These are phyloP conservation scores for Hipposideros larvatus DNA, from an alignment of 2,797 vertebrate species.

Conservation along the genomic window DNA sequence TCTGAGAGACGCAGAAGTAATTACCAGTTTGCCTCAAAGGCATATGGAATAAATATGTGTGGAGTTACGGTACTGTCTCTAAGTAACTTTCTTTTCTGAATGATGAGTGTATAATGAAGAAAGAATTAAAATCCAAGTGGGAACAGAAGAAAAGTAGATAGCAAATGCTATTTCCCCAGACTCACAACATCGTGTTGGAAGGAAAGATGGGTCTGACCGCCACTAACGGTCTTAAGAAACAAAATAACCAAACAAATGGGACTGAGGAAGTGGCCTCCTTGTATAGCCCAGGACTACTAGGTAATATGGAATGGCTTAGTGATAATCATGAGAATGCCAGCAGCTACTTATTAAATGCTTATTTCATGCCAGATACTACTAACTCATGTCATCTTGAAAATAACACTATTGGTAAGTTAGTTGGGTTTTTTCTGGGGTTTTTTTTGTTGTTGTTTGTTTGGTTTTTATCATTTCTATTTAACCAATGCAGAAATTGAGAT, in stretches of 20 bases:
- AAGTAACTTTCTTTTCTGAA: slow-evolving; percentile 45
- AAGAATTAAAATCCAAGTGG: slow-evolving; percentile 55
- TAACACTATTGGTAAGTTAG: background rate
- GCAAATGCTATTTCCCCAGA: background rate
- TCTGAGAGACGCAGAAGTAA: slow-evolving; percentile 55
- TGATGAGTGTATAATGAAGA: slow-evolving; percentile 6
- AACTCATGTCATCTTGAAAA: background rate
- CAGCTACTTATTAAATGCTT: background rate
- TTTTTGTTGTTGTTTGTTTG: background rate
- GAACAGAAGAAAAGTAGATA: slow-evolving; percentile 6
- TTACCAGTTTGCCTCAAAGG: slow-evolving; percentile 55
- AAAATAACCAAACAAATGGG: background rate
- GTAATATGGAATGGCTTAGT: background rate
- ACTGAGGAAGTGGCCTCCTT: background rate
- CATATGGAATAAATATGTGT: slow-evolving; percentile 39
- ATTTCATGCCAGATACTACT: background rate
- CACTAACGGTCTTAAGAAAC: background rate
- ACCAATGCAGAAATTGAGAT: background rate
- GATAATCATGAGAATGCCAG: background rate
- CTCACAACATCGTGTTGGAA: background rate
- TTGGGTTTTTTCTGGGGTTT: too few species aligned
- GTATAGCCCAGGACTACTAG: background rate
- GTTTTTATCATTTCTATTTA: background rate
- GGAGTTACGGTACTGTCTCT: slow-evolving; percentile 13
- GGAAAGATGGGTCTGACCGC: background rate